phyloP scores from a whole-genome alignment of 2,113 vertebrate species.

The Petaurus breviceps region DNA sequence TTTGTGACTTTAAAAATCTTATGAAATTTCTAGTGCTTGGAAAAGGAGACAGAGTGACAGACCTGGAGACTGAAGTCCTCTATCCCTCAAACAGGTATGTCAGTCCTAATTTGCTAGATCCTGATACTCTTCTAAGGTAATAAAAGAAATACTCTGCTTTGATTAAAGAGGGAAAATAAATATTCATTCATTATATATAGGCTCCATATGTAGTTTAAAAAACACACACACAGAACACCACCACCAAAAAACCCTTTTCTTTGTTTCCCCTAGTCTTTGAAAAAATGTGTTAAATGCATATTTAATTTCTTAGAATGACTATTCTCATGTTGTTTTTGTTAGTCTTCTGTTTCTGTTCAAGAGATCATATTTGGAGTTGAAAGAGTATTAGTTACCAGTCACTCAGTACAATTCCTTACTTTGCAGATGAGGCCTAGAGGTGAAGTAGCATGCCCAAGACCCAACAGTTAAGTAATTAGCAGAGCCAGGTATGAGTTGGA shows the following conservation, averaged over 20 bases:
- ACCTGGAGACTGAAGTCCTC: constrained; percentile 75
- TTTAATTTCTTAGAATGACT: constrained; percentile 4
- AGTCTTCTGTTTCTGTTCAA: constrained; percentile 25
- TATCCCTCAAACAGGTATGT: constrained; percentile 72
- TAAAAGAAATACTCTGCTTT: neutral
- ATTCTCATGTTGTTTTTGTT: constrained; percentile 40
- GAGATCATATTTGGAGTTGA: neutral
- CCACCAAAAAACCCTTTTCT: neutral
- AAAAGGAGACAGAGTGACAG: constrained; percentile 70
- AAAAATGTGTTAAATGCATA: neutral
- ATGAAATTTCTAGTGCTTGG: constrained; percentile 76
- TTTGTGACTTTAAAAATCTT: constrained; percentile 74
- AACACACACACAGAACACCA: neutral
- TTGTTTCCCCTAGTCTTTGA: constrained; percentile 10
- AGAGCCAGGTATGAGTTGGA: neutral
- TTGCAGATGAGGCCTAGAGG: neutral
- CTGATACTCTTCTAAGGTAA: neutral
- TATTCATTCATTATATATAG: neutral
- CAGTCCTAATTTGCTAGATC: constrained; percentile 6
- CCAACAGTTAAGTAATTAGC: neutral
- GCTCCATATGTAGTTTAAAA: neutral
- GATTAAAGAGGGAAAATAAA: neutral
- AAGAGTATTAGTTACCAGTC: constrained; percentile 2
- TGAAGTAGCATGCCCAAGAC: neutral
- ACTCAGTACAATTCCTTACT: neutral